phyloP scores from a whole-genome alignment of 2,888 invertebrate genomes.

The Archips crataeganus region DNA sequence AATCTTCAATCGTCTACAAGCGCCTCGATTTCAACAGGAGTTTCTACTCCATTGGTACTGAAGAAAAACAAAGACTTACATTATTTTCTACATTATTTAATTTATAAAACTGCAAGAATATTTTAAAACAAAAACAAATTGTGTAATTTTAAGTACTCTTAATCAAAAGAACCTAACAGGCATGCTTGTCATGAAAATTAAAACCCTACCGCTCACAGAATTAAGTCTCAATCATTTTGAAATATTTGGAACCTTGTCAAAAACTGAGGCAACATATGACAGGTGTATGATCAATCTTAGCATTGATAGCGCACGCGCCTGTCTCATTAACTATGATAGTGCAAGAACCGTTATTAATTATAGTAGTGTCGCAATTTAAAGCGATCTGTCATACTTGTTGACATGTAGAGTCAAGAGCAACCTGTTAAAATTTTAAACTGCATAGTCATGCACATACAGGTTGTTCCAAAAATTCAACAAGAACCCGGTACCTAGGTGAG shows the following conservation, averaged over 20 bases:
- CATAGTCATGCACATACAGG: no score
- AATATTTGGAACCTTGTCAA: not conserved
- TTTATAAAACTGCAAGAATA: not conserved
- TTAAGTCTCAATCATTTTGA: not conserved
- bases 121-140: not conserved
- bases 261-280: conserved; percentile 38
- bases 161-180: not conserved
- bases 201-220: not conserved
- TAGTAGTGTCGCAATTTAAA: not conserved
- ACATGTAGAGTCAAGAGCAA: not conserved
- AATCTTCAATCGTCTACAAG: not conserved
- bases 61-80: not conserved
- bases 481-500: no score
- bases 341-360: conserved; percentile 15
- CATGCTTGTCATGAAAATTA: not conserved
- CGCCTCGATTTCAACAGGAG: not conserved
- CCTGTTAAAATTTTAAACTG: no score
- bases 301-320: conserved; percentile 28
- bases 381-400: conserved; percentile 1
- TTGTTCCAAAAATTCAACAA: not conserved
- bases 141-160: not conserved
- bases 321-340: conserved; percentile 41
- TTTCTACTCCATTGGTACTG: not conserved
- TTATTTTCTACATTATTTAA: no score
- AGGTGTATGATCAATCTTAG: conserved; percentile 42